These are phyloP conservation scores for Ibidorhyncha struthersii DNA, from an alignment of 2,113 vertebrate genomes.

Conservation along the genomic window DNA sequence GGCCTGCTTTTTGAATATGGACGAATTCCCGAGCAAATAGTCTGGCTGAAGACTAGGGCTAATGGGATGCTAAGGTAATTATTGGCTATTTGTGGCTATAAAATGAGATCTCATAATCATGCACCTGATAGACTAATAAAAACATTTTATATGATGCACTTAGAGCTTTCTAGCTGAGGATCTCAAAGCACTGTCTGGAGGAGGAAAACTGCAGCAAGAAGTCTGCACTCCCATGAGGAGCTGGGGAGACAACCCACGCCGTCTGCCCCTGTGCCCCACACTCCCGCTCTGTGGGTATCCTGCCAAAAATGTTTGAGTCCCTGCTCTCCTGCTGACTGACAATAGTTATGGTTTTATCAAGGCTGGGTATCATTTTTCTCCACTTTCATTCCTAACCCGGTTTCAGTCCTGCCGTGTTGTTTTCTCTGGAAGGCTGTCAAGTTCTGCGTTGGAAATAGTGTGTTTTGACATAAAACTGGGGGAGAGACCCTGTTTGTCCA, in stretches of 20 bases:
- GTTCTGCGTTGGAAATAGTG: background rate
- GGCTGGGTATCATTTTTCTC: slow-evolving; percentile 1
- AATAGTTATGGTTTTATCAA: slow-evolving; percentile 28
- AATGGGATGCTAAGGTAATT: slow-evolving; percentile 52
- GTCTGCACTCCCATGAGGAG: background rate
- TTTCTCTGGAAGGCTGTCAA: slow-evolving; percentile 60
- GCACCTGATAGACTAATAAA: slow-evolving; percentile 55
- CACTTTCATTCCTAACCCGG: background rate
- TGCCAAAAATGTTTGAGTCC: slow-evolving; percentile 35
- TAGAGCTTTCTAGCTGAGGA: slow-evolving; percentile 12
- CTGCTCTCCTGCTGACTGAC: slow-evolving; percentile 28
- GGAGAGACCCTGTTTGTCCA: slow-evolving; percentile 33
- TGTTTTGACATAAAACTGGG: slow-evolving; percentile 13
- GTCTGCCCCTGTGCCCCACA: background rate
- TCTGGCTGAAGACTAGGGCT: background rate
- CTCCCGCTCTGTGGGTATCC: background rate
- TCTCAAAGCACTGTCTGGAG: slow-evolving; percentile 15
- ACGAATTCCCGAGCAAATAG: background rate
- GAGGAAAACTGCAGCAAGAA: background rate
- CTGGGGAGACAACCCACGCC: background rate
- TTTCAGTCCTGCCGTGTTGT: slow-evolving; percentile 32
- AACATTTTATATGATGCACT: slow-evolving; percentile 45
- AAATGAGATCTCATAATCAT: slow-evolving; percentile 22
- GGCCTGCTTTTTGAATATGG: background rate
- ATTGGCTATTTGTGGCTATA: slow-evolving; percentile 45